These are phyloP conservation scores for Diogma glabrata DNA, from an alignment of 2,888 invertebrate species.

Conservation along the genomic window DNA sequence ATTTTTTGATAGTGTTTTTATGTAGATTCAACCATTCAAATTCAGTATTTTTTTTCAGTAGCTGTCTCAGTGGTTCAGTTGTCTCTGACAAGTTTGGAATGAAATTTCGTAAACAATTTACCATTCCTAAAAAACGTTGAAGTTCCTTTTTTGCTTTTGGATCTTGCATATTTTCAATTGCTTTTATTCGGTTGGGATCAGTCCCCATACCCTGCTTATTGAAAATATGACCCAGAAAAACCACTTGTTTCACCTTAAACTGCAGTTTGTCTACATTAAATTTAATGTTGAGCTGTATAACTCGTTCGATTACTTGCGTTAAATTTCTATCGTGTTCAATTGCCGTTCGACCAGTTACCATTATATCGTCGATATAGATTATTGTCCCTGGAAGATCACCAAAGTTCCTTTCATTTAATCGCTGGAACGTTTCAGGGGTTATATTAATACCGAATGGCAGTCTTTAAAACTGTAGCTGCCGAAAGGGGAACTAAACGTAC, in stretches of 20 bases:
- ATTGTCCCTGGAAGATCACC: not conserved
- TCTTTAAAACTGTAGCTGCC: not conserved
- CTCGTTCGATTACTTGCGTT: not conserved
- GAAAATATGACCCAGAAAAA: not conserved
- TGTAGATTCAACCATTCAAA: slow-evolving; percentile 12
- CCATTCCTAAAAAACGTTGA: not conserved
- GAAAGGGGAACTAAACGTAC: not conserved
- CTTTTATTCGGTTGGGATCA: slow-evolving; percentile 6
- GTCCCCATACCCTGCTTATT: not conserved
- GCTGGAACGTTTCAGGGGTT: not conserved
- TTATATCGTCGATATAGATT: too few relatives aligned
- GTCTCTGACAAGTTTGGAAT: not conserved
- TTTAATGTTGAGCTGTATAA: not conserved
- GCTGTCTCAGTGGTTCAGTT: not conserved
- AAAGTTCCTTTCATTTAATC: not conserved
- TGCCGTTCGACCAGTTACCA: not conserved
- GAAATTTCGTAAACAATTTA: not conserved
- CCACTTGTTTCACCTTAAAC: too few relatives aligned
- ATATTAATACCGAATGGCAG: not conserved
- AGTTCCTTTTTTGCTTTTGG: not conserved
- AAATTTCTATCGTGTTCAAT: not conserved
- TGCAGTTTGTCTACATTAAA: not conserved
- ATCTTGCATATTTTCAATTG: not conserved
- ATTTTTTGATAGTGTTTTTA: slow-evolving; percentile 3
- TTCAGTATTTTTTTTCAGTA: slow-evolving; percentile 11